Base-by-base conservation (phyloP, 2,797 vertebrate genomes). In the Propithecus perrieri region DNA sequence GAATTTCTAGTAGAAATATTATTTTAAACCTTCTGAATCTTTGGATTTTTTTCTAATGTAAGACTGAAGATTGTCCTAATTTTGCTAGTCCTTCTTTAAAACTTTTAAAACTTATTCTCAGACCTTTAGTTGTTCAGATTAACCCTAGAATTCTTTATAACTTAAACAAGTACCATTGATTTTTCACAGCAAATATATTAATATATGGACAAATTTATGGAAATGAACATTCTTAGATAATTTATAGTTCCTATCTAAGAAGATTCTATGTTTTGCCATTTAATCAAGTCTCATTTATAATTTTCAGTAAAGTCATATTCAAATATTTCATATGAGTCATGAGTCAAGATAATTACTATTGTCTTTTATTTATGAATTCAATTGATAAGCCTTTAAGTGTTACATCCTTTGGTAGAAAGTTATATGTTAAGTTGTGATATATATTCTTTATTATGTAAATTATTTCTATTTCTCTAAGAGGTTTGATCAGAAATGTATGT, bases 391-490 rank as follows among this genome's bases (percentile, higher is more conserved):
- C 53, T 76, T 80, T 85, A 94, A 94, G 14, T 83, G 24, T 78
- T 61, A 48, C 6, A 74, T 65, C 7, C 1, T n/a, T 87, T 90
- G 46, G 30, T 43, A 78, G 24, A 20, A 83, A 83, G 69, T 46
- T 96, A 26, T 53, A 87, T 72, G 48, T 46, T 69, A 91, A 65
- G 4, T 33, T 65, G 43, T 76, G 43, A 86, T 20, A 38, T 93
- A 67, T 78, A 33, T 92, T 85, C 38, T 75, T 86, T 81, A 53
- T 76, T 87, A 83, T 87, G 30, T 35, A 78, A 76, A 87, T 95
- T 72, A 69, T 43, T 72, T 13, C 1, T 63, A 69, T 78, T 91
- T 83, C 33, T 63, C 33, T 93, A 76, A 78, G 15, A 75, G 2
- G 5, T 86, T 81, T 90, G 30, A 69, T 72, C 26, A 90, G 50